Evolutionary conservation across 1,140 invertebrate genomes (phyloP), one percentile per base, ranked within the genome.

Genomic region (Bombus fervidus): DNA sequence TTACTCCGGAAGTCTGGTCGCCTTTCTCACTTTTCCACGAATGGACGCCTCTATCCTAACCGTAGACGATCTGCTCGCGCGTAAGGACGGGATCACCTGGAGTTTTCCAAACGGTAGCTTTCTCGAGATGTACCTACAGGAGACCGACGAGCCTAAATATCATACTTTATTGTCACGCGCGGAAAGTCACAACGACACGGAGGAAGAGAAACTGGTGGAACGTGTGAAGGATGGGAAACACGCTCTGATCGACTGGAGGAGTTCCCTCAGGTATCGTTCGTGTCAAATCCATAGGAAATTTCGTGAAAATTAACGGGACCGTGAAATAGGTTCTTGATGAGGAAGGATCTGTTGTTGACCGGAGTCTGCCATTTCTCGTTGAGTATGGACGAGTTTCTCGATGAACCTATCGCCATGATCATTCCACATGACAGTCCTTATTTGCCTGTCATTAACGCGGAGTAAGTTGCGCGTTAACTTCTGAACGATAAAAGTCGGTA

Each of bases 1-100:
- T 0, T 99, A 99, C 94, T 98, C 98, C 64, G 98, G 98, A 12
- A 99, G 98, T 94, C 96, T 99, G 41, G 98, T 99, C 0, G 98
- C 98, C 9, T 98, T 98, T 92, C 96, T 99, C 15, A 99, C 98
- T 1, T 99, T 99, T 93, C 98, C 98, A 0, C 97, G 97, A 93
- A 97, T 98, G 91, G 97, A 98, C 91, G 96, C 96, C 12, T 96
- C 97, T 0, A 96, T 99, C 1, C 96, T 97, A 10, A 97, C 96
- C 0, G 93, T 98, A 0, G 95, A 96, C 13, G 97, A 98, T 90
- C 92, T 99, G 2, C 87, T 98, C 31, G 94, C 95, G 0, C 96
- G 96, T 74, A 95, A 95, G 68, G 94, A 96, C 2, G 95, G 96
- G 5, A 95, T 97, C 25, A 96, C 97, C 0, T 98, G 98, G 97